phyloP scores from a whole-genome alignment of 2,797 vertebrate genomes.

The Anguilla obscura region DNA sequence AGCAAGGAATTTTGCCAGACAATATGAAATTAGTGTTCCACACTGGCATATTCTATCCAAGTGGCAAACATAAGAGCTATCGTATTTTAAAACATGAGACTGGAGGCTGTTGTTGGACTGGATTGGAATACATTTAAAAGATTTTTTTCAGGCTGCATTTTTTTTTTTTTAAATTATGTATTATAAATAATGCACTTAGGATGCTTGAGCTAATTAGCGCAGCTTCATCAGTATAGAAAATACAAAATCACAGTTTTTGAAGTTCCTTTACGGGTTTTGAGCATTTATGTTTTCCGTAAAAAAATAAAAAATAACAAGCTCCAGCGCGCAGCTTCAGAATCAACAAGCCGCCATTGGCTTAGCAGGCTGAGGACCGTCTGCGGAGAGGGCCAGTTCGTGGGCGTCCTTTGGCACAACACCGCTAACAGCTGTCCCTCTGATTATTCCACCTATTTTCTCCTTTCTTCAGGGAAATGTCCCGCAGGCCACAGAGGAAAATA shows the following conservation, averaged over 20 bases:
- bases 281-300: background rate
- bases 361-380: background rate
- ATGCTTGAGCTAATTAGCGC: background rate
- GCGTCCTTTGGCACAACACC: background rate
- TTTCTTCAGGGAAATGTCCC: background rate
- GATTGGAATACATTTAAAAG: background rate
- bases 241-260: background rate
- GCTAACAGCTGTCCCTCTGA: background rate
- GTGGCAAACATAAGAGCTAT: background rate
- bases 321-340: background rate
- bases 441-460: background rate
- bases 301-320: background rate
- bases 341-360: background rate
- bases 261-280: background rate
- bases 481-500: background rate
- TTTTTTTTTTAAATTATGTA: background rate
- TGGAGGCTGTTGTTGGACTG: background rate
- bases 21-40: background rate
- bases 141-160: background rate
- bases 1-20: background rate
- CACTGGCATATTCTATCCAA: background rate
- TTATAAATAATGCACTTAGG: background rate
- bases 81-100: background rate
- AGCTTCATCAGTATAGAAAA: background rate
- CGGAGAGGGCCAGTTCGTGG: background rate